A percentile compares a stretch with the other conserved stretches of the same genome.
These are phyloP conservation scores for Pyxicephalus adspersus DNA, from an alignment of 2,113 vertebrate genomes.

Conservation along the genomic window DNA sequence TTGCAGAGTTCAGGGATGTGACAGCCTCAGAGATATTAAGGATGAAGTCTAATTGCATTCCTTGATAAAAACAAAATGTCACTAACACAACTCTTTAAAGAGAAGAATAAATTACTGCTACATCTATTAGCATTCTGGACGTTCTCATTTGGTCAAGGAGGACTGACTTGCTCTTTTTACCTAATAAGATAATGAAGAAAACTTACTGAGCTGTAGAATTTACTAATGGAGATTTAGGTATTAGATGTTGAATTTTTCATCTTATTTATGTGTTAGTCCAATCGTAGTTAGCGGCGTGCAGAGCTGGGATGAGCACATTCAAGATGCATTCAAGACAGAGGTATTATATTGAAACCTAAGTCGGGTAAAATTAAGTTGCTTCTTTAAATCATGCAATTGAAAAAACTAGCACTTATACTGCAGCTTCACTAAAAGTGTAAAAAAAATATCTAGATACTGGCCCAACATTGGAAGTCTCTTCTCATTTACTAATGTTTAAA, in stretches of 20 bases:
- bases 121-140: conserved; percentile 86
- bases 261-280: conserved; percentile 64
- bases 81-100: conserved; percentile 92
- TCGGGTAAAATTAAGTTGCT: conserved; percentile 64
- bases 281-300: conserved; percentile 54
- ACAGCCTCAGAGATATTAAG: conserved; percentile 98
- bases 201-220: conserved; percentile 88
- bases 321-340: conserved; percentile 52
- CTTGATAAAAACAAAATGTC: conserved; percentile 98
- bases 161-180: conserved; percentile 85
- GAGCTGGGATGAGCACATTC: conserved; percentile 54
- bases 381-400: neutral
- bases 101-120: conserved; percentile 89
- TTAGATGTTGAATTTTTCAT: conserved; percentile 85
- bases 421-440: no score
- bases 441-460: no score
- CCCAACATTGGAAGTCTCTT: no score
- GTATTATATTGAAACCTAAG: conserved; percentile 56
- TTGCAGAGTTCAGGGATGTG: conserved; percentile 87
- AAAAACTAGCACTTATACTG: no score
- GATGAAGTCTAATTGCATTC: conserved; percentile 98
- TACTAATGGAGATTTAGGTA: conserved; percentile 89
- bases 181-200: conserved; percentile 89
- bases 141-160: conserved; percentile 82
- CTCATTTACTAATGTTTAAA: no score